A percentile compares a stretch with the other conserved stretches of the same genome.
These are phyloP conservation scores for Drosophila atripex DNA, from an alignment of 2,888 invertebrate genomes.

Conservation along the genomic window DNA sequence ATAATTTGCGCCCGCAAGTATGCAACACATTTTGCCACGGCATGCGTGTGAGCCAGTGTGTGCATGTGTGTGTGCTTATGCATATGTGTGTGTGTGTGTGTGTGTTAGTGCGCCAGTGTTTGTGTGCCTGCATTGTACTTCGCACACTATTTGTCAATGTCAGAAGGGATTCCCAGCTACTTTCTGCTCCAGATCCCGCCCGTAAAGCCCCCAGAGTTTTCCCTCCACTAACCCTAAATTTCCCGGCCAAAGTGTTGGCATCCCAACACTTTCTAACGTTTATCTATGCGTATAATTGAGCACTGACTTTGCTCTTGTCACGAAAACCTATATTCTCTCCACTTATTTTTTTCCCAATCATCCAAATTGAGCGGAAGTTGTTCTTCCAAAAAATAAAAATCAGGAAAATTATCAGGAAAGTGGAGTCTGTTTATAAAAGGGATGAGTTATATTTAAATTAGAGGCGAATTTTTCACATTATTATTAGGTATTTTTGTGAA, in stretches of 20 bases:
- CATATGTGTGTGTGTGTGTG: neutral
- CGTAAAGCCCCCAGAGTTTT: conserved; percentile 7
- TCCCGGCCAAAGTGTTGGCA: conserved; percentile 1
- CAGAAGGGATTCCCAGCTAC: conserved; percentile 50
- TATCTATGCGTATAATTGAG: conserved; percentile 7
- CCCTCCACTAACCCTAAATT: neutral
- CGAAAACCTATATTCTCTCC: neutral
- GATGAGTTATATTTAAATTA: no score
- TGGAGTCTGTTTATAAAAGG: no score
- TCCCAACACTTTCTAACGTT: conserved; percentile 3
- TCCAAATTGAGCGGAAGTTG: conserved; percentile 2
- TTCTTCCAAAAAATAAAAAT: neutral
- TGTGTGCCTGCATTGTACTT: conserved; percentile 61
- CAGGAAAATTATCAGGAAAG: no score
- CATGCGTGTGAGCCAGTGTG: conserved; percentile 28
- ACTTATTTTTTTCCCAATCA: neutral
- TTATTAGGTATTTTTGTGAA: no score
- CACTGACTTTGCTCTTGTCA: neutral
- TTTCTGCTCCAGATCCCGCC: conserved; percentile 30
- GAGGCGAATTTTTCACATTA: no score
- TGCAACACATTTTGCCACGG: conserved; percentile 69
- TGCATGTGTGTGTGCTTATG: conserved; percentile 6
- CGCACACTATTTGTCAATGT: conserved; percentile 76
- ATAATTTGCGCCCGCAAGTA: conserved; percentile 76
- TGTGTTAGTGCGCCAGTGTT: conserved; percentile 10